Evolutionary conservation across 2,888 invertebrate species (phyloP), one percentile per base, ranked within the genome.

Genomic region (Tetragonula carbonaria): DNA sequence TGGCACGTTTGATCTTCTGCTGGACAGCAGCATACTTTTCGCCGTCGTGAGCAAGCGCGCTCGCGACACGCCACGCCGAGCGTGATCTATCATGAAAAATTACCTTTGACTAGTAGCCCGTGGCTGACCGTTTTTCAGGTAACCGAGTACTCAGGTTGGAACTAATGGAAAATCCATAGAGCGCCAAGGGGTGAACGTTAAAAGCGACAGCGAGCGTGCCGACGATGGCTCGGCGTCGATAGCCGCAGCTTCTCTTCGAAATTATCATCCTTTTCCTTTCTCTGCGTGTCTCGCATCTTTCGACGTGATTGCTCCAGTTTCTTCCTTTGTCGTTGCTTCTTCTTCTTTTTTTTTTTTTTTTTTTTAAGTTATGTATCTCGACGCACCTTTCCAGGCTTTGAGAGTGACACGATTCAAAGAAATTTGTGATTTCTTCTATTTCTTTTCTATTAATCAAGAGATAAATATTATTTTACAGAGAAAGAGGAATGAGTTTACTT

Each of bases 11-110:
- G 94, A 94, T 94, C 94, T 93, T 92, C 82, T 88, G 88, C 88
- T 87, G 88, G 73, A 82, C 80, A 91, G 89, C 88, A 91, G 90
- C 90, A 90, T 93, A 92, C 90, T 91, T 93, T 93, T 92, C 93
- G 91, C 90, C 92, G 91, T 91, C 91, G 91, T 89, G 92, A 90
- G 88, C 91, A 91, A 86, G 90, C 88, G 81, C 84, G 87, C 85
- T 86, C 83, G 87, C 85, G 84, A 80, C 85, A 90, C 89, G 92
- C 91, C 92, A 93, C 92, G 91, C 90, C 93, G 93, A 93, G 94
- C 93, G 90, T 94, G 93, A 93, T 93, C 93, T 92, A 92, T 93
- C 94, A 93, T 94, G 94, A 94, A 94, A 94, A 94, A 94, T 94
- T 94, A 94, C 94, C 94, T 94, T 94, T 94, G 94, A 94, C 93